Conservation (phyloP, 2,888 invertebrate species). For the Pomacea canaliculata region DNA sequence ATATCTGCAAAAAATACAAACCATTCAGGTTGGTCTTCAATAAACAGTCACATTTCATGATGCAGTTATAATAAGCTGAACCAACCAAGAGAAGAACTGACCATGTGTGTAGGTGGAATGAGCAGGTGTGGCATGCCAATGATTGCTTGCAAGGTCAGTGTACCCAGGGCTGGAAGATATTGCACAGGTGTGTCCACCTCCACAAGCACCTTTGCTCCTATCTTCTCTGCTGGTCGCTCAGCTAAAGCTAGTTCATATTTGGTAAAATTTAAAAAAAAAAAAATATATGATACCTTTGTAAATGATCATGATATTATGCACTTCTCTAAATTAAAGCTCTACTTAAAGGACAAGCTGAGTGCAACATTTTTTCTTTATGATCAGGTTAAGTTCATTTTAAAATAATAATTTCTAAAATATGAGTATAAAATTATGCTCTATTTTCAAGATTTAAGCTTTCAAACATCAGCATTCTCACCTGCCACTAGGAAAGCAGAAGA, state of each 20-base stretch:
- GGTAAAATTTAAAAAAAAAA: background rate
- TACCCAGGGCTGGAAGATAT: constrained; percentile 41
- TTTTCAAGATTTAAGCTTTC: too few species aligned
- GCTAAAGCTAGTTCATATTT: constrained; percentile 38
- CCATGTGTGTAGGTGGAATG: constrained; percentile 42
- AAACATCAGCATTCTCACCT: too few species aligned
- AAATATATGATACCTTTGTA: background rate
- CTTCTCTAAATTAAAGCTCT: background rate
- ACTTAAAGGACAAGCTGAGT: too few species aligned
- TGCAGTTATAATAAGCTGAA: too few species aligned
- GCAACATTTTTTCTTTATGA: too few species aligned
- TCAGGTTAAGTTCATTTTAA: too few species aligned
- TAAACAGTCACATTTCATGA: too few species aligned
- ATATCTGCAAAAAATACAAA: too few species aligned
- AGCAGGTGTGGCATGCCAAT: constrained; percentile 54
- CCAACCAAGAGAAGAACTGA: constrained; percentile 15
- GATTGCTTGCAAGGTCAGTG: constrained; percentile 44
- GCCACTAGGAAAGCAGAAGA: too few species aligned
- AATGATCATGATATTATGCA: background rate
- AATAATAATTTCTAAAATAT: too few species aligned
- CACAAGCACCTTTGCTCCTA: constrained; percentile 50
- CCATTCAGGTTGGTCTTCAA: too few species aligned
- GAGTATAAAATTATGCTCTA: too few species aligned
- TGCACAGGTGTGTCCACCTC: constrained; percentile 59
- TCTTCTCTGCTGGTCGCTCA: constrained; percentile 49